A percentile compares a stretch with the other conserved stretches of the same genome.
These are phyloP conservation scores for Aphelinus atriplicis DNA, from an alignment of 1,140 invertebrate genomes.

Conservation along the genomic window DNA sequence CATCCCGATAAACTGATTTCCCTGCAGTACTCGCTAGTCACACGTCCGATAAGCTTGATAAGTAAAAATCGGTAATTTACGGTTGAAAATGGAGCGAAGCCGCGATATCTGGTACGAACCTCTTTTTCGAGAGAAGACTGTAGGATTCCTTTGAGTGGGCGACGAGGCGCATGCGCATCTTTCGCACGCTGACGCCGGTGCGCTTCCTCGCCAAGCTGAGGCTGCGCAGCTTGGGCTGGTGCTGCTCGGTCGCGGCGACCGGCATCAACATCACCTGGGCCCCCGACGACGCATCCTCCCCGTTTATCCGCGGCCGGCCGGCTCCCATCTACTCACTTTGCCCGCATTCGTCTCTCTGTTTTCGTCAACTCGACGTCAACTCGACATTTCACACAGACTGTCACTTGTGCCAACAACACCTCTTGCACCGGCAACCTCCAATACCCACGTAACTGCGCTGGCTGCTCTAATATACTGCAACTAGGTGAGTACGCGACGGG, in stretches of 20 bases:
- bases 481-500: no score
- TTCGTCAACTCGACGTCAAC: background rate
- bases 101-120: constrained; percentile 27
- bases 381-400: no score
- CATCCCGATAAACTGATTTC: no score
- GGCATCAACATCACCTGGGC: constrained; percentile 51
- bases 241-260: constrained; percentile 30
- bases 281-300: background rate
- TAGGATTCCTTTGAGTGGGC: constrained; percentile 60
- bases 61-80: no score
- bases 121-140: constrained; percentile 58
- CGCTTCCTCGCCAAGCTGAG: constrained; percentile 30
- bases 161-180: constrained; percentile 60
- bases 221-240: constrained; percentile 47
- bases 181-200: constrained; percentile 49
- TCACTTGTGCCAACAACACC: no score
- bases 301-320: background rate
- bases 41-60: no score
- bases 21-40: no score
- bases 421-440: no score
- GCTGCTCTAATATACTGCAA: no score
- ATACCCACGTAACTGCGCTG: background rate
- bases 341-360: background rate
- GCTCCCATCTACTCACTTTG: background rate
- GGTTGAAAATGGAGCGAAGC: no score